Base-by-base conservation (phyloP, 2,888 invertebrate genomes). In the Plebejus argus region DNA sequence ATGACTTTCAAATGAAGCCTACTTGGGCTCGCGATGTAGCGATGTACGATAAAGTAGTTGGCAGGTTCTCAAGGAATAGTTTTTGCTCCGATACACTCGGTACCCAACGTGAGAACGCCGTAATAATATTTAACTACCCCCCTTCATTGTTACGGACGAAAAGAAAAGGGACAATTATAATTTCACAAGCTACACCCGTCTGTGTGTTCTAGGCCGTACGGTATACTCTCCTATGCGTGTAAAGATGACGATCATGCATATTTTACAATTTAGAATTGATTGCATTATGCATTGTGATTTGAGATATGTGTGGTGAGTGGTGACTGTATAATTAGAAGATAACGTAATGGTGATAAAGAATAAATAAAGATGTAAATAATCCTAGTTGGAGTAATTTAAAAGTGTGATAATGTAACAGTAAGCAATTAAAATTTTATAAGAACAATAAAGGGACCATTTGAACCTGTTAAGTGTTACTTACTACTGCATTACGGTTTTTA, bases 81-180 rank as follows among this genome's bases (percentile, higher is more conserved):
- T 77, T 82, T 82, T 82, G 83, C 81, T 83, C 81, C 81, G 84
- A 79, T 82, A 82, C 83, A 81, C 82, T 82, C 78, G 77, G 58
- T 81, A 82, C 77, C 77, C 80, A 78, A 79, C 83, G 82, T 83
- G 84, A 82, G 85, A 85, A 85, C 79, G 70, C 76, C 76, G 76
- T 78, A 77, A 53, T 74, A 70, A 78, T 78, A 78, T 76, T 78
- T 78, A 78, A 72, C 78, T 70, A 79, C 76, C 79, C 79, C 81
- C 78, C 79, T 58, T 72, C 72, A 72, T 77, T 72, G 77, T 77
- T 77, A 61, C 72, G 45, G 39, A 72, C 72, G 61, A 18, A 72
- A 72, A 39, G 77, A 77, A 23, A 35, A 61, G 77, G 72, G 58
- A 45, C 58, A 74, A 49, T 74, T 74, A 49, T 74, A 53, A 28